Evolutionary conservation across 30 jellyfish, hydroid and myxozoan species (phyloP), one percentile per base, ranked within the genome.

Genomic region (Phacellophora camtschatica): DNA sequence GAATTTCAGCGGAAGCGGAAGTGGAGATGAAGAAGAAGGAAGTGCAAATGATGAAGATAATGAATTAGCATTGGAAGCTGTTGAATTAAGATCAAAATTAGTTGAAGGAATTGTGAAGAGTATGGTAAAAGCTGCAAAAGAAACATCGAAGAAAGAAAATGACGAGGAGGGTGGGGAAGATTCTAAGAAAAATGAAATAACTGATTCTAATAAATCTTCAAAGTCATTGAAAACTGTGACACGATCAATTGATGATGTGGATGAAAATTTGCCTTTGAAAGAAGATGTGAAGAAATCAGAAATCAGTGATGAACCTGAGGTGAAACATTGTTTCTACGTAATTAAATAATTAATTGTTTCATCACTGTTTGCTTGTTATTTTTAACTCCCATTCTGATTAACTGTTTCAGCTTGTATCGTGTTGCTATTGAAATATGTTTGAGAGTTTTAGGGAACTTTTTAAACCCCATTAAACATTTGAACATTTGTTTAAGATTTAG

Each of bases 51-150:
- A 42, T 27, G 87, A 66, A 34, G 81, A 36, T 2, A 43, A 62
- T 23, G 71, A 35, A n/a, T n/a, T n/a, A n/a, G n/a, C n/a, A n/a
- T n/a, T n/a, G 2, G 80, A 42, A 11, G 64, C 35, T 8, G 49
- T 29, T 1, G 73, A 68, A 11, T 18, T 25, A 9, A 53, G 77
- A 24, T 27, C 59, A n/a, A 64, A 22, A 68, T 2, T 56, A 12
- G 80, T 66, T 19, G 85, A 69, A 24, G 20, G 61, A 9, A 66
- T 87, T 32, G 96, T 87, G 4, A 53, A 43, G n/a, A 73, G 76
- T 31, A 65, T 87, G 80, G 96, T 93, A 15, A 77, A 87, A 67
- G 92, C 20, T 46, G 61, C 61, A 46, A 67, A 18, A 10, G 64
- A 43, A 34, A 28, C 32, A 51, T 49, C 23, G 42, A 24, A 48